Evolutionary conservation across 2,113 vertebrate species (phyloP), one percentile per base, ranked within the genome.

Genomic region (Poecilia latipinna): DNA sequence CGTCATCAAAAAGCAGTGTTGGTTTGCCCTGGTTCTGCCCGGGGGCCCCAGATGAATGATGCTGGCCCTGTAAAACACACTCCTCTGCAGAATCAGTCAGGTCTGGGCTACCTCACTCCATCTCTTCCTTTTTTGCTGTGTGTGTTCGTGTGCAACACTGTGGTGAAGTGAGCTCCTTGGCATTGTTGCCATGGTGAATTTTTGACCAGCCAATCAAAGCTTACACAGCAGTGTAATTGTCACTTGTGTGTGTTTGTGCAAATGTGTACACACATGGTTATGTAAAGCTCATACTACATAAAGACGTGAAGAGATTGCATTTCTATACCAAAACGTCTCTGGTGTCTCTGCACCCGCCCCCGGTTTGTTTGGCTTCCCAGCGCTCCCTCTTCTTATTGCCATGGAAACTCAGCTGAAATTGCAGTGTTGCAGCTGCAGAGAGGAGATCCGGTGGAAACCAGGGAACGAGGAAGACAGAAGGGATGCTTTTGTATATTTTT

Each of bases 381-480:
- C 0, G 79, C 67, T 74, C 70, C 42, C 22, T 65, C 64, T 0
- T 61, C 39, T 76, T 81, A 86, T 91, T 82, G 78, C 86, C 89
- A 90, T 90, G 87, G 90, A 82, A 90, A 91, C 90, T 63, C 17
- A 48, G 1, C 51, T 61, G 57, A 72, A 72, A 88, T 68, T 83
- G 75, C 68, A 68, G 68, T 33, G 68, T 63, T 82, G 76, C 72
- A 72, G 78, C 68, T 64, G 63, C 68, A 66, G 0, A 60, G 66
- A 74, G 63, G 60, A 35, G 60, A 72, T 19, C 5, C 32, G 62
- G 66, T 72, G 63, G 51, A 51, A 33, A 75, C 13, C 5, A 57
- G 60, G 32, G n/a, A 19, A 62, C 8, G 35, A 62, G 32, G 28
- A 32, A 72, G 22, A 65, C 3, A 78, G 51, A 35, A 71, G 28